phyloP scores from a whole-genome alignment of 35 echinoderm and acorn worm species.

The Amphiura filiformis region DNA sequence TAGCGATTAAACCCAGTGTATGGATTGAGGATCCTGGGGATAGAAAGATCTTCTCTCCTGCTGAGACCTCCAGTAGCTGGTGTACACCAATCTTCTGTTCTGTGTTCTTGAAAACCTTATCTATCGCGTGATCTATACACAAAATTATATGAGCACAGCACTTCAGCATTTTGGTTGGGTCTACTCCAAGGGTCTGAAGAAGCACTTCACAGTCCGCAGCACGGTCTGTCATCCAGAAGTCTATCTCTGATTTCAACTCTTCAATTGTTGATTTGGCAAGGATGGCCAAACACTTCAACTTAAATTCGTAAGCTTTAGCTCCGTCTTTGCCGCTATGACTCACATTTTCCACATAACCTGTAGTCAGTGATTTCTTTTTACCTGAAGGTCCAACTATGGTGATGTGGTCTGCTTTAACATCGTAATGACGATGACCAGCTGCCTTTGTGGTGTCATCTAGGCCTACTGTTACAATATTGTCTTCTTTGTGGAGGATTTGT shows the following conservation, averaged over 20 bases:
- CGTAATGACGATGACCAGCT: no score
- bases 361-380: no score
- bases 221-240: not conserved
- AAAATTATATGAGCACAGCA: slow-evolving; percentile 6
- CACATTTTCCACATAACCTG: no score
- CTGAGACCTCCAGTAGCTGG: slow-evolving; percentile 1
- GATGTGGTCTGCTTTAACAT: no score
- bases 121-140: not conserved
- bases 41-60: slow-evolving; percentile 10
- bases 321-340: not conserved
- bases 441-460: no score
- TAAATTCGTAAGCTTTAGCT: not conserved
- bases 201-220: not conserved
- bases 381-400: no score
- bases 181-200: not conserved
- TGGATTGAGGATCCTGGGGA: not conserved
- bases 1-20: not conserved
- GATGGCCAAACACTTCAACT: slow-evolving; percentile 12
- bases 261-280: not conserved
- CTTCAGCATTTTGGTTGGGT: not conserved
- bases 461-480: no score
- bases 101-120: no score
- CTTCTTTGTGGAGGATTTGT: no score
- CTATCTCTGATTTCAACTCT: slow-evolving; percentile 8
- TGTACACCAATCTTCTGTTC: not conserved